These are phyloP conservation scores for Phytoseiulus persimilis DNA, from an alignment of 2,888 invertebrate species.

Conservation along the genomic window DNA sequence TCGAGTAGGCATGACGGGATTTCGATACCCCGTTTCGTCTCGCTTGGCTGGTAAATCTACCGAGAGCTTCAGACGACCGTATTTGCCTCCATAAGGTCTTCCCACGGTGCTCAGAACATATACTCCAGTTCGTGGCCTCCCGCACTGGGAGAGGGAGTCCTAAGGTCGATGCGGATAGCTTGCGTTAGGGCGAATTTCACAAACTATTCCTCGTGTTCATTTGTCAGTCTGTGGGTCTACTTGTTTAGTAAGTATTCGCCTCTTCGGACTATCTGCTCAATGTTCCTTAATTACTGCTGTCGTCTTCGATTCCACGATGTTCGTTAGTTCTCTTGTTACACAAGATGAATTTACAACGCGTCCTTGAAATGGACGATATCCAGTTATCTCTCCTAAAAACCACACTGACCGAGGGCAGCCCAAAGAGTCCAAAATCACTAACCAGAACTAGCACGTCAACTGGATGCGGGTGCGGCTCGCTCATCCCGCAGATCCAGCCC, in stretches of 20 bases:
- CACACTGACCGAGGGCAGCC: slow-evolving; percentile 8
- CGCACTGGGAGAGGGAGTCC: not conserved
- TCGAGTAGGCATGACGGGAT: no score
- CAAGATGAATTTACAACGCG: not conserved
- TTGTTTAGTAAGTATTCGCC: not conserved
- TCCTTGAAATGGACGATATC: not conserved
- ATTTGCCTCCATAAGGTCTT: no score
- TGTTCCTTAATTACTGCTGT: not conserved
- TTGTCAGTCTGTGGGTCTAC: not conserved
- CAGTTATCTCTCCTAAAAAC: not conserved
- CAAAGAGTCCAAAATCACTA: slow-evolving; percentile 34
- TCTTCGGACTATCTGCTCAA: not conserved
- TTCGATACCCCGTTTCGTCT: no score
- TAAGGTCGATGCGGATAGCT: not conserved
- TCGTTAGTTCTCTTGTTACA: not conserved
- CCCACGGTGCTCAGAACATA: not conserved
- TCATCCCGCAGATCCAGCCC: not conserved
- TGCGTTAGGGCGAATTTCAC: not conserved
- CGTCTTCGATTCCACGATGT: not conserved
- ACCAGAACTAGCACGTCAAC: slow-evolving; percentile 33
- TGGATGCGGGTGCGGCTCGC: not conserved
- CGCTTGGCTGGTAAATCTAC: no score
- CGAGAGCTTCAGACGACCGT: no score
- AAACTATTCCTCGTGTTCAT: not conserved
- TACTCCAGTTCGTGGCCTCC: not conserved